Evolutionary conservation across 2,888 invertebrate genomes (phyloP).

Genomic region (Eristalis tenax): DNA sequence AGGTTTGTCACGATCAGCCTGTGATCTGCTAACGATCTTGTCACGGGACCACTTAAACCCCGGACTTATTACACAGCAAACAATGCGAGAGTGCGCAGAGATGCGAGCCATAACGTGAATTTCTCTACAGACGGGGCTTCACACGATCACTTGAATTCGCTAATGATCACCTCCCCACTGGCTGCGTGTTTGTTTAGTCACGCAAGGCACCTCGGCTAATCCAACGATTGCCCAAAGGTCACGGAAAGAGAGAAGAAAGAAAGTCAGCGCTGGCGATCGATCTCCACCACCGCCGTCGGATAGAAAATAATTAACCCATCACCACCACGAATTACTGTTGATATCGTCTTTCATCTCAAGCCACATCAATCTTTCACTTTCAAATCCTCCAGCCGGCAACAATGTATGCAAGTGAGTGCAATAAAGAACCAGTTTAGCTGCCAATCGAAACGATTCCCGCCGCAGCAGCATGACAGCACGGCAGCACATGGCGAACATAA

Average conservation of each 20-base stretch:
- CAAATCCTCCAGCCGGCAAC: neutral
- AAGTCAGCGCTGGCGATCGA: neutral
- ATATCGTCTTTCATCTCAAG: slow-evolving; percentile 10
- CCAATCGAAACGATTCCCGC: slow-evolving; percentile 1
- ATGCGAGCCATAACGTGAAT: neutral
- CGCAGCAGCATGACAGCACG: neutral
- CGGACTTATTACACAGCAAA: neutral
- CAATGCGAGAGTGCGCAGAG: neutral
- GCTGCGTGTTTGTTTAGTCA: neutral
- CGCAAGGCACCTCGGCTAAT: neutral
- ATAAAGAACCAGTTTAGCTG: slow-evolving; percentile 6
- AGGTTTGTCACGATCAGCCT: neutral
- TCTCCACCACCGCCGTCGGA: neutral
- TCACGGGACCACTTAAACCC: neutral
- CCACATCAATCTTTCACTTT: slow-evolving; percentile 17
- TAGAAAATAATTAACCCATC: neutral
- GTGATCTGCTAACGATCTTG: neutral
- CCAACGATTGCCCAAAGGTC: neutral
- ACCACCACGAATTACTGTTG: neutral
- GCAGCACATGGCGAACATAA: neutral
- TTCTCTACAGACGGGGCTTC: neutral
- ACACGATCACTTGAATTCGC: slow-evolving; percentile 37
- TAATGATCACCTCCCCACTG: slow-evolving; percentile 19
- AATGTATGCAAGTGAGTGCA: neutral
- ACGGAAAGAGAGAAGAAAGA: neutral